Base-by-base conservation (phyloP, 2,888 invertebrate genomes). In the Diplazon laetatorius region DNA sequence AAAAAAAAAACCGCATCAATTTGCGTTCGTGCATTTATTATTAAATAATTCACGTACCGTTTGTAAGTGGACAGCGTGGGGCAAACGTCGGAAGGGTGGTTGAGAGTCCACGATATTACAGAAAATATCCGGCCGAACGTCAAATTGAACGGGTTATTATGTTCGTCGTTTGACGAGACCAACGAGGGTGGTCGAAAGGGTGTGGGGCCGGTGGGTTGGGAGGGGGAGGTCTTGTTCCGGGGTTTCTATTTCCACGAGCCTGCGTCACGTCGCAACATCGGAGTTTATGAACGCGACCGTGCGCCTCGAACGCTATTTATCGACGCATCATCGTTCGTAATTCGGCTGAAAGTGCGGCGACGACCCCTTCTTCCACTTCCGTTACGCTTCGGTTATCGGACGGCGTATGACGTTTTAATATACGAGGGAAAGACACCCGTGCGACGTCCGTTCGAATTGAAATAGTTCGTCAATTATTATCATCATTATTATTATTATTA, bases 251-350 rank as follows among this genome's bases (percentile, higher is more conserved):
- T 44, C 70, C 55, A 46, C 55, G 62, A 52, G 25, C 16, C 39
- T 37, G 57, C 68, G 30, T 62, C 37, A 62, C 69, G 69, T 30
- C 20, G 62, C 30, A 14, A 46, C 39, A 65, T 48, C 30, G 39
- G 48, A 9, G 6, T 16, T n/a, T n/a, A 37, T 22, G 50, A 37
- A 39, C 20, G 10, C 25, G 20, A 50, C 20, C 30, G 22, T 9
- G 39, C 30, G 16, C 68, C 57, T 44, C 55, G 20, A 71, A 25
- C 44, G 62, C 68, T 73, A 68, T 77, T n/a, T 72, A 30, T 69
- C 48, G 63, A 69, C 73, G 68, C 68, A 86, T 86, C 86, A 86
- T 87, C 82, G 82, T 84, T 83, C 82, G 85, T 87, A 87, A 88
- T 88, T 87, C 82, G 79, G 71, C 66, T 75, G 76, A 81, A 82